A percentile compares a stretch with the other conserved stretches of the same genome.
These are phyloP conservation scores for Ophiothrix spiculata DNA, from an alignment of 35 echinoderm and acorn worm genomes.

Conservation along the genomic window DNA sequence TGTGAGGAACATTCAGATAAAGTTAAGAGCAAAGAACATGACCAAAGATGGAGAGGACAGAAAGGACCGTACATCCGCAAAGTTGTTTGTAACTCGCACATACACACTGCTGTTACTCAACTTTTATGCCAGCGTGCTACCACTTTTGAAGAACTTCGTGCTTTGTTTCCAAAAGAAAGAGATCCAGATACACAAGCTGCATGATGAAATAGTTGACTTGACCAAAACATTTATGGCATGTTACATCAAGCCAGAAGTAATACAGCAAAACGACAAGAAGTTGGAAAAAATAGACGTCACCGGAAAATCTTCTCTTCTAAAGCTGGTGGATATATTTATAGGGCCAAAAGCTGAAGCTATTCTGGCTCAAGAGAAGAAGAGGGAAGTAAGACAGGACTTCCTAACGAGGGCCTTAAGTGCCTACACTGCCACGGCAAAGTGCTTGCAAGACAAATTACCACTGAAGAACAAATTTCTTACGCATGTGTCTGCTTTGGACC, in stretches of 20 bases:
- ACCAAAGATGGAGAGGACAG: slow-evolving; percentile 27
- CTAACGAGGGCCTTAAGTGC: not conserved
- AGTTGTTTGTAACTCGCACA: not conserved
- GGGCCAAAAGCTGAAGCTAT: slow-evolving; percentile 4
- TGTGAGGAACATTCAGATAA: not conserved
- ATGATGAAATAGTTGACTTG: slow-evolving; percentile 30
- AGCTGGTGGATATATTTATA: not conserved
- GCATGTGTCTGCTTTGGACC: slow-evolving; percentile 27
- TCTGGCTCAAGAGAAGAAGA: not conserved
- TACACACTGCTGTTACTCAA: slow-evolving; percentile 27
- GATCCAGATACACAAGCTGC: slow-evolving; percentile 29
- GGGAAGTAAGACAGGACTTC: not conserved
- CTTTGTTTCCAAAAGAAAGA: not conserved
- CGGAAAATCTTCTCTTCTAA: not conserved
- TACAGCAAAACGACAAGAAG: not conserved
- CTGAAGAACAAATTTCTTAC: slow-evolving; percentile 1
- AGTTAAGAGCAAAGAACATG: slow-evolving; percentile 7
- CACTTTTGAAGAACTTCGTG: slow-evolving; percentile 41
- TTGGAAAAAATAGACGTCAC: not conserved
- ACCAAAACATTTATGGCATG: slow-evolving; percentile 14
- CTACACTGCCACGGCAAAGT: slow-evolving; percentile 11
- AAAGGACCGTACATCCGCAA: not conserved
- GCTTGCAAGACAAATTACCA: slow-evolving; percentile 10
- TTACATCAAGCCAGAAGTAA: slow-evolving; percentile 33
- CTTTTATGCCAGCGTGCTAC: slow-evolving; percentile 22